A percentile compares a stretch with the other conserved stretches of the same genome.
These are phyloP conservation scores for Drosophila formosana DNA, from an alignment of 2,888 invertebrate species.

Conservation along the genomic window DNA sequence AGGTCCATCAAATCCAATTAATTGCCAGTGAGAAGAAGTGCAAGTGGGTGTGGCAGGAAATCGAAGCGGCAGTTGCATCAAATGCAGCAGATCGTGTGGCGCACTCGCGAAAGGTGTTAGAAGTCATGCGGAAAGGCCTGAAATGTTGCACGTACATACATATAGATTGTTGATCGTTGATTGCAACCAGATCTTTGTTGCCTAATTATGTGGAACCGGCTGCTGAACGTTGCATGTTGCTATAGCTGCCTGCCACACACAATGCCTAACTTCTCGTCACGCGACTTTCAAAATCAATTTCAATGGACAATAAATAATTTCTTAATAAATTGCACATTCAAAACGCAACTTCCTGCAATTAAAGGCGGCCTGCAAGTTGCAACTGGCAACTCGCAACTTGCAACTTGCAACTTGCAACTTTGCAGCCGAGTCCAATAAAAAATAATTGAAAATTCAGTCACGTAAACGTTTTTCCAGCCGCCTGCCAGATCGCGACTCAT, in stretches of 20 bases:
- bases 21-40: constrained; percentile 57
- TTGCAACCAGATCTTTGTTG: constrained; percentile 34
- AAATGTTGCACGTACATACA: constrained; percentile 45
- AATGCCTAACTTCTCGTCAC: constrained; percentile 61
- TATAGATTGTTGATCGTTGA: constrained; percentile 34
- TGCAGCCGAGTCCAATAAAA: constrained; percentile 64
- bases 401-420: constrained; percentile 15
- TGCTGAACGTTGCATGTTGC: constrained; percentile 6
- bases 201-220: constrained; percentile 59
- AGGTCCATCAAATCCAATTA: constrained; percentile 67
- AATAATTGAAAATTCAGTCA: constrained; percentile 79
- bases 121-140: constrained; percentile 59
- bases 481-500: constrained; percentile 71
- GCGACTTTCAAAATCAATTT: constrained; percentile 78
- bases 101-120: constrained; percentile 60
- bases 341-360: constrained; percentile 78
- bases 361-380: constrained; percentile 57
- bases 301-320: constrained; percentile 73
- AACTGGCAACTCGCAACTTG: constrained; percentile 1
- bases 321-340: constrained; percentile 76
- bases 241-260: constrained; percentile 50
- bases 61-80: constrained; percentile 55
- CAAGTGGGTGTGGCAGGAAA: constrained; percentile 73
- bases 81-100: constrained; percentile 50
- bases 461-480: constrained; percentile 73